Evolutionary conservation across 2,888 invertebrate species (phyloP).

Genomic region (Nymphalis polychloros): DNA sequence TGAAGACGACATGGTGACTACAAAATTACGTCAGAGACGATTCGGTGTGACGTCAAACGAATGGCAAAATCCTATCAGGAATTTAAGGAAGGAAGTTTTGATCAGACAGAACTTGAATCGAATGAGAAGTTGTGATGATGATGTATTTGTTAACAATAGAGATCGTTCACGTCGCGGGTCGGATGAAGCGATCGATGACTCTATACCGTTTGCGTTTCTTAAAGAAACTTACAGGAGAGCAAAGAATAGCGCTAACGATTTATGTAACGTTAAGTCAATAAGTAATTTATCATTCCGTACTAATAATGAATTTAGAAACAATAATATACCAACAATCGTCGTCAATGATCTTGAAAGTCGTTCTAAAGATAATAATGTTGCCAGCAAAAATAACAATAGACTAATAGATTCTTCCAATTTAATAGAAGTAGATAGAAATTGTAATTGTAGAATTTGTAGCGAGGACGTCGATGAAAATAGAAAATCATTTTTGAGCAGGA

Average conservation of each 20-base stretch:
- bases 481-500: conserved; percentile 54
- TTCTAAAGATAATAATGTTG: conserved; percentile 33
- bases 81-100: conserved; percentile 61
- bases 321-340: conserved; percentile 48
- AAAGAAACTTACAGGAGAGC: conserved; percentile 42
- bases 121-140: conserved; percentile 63
- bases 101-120: conserved; percentile 51
- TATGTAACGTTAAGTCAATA: conserved; percentile 46
- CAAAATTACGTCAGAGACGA: conserved; percentile 51
- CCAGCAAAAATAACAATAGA: conserved; percentile 46
- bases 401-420: conserved; percentile 57
- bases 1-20: conserved; percentile 32
- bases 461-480: conserved; percentile 49
- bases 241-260: conserved; percentile 36
- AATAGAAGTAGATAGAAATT: conserved; percentile 61
- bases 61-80: conserved; percentile 50
- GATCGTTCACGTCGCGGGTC: conserved; percentile 33
- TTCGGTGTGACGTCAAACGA: conserved; percentile 50
- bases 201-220: conserved; percentile 35
- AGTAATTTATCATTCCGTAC: conserved; percentile 43
- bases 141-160: conserved; percentile 44
- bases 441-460: conserved; percentile 73
- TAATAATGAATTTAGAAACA: conserved; percentile 35
- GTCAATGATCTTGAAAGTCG: conserved; percentile 44
- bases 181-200: conserved; percentile 31